phyloP scores from a whole-genome alignment of 2,888 invertebrate genomes.

The Chirona hameri region DNA sequence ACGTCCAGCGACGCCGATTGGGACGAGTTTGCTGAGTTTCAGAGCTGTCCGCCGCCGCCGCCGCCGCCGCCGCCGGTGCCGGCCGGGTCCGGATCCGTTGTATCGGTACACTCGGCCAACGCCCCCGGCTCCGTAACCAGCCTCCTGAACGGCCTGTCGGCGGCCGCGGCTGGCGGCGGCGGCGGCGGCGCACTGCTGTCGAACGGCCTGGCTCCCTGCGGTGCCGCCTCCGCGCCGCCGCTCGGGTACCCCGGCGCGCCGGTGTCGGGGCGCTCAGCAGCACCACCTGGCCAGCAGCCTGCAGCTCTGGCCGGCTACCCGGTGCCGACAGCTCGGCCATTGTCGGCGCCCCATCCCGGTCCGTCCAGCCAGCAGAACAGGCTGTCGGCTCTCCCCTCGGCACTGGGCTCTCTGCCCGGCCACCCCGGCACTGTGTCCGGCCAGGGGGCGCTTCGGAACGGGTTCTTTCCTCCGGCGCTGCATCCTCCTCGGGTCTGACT shows the following conservation, averaged over 20 bases:
- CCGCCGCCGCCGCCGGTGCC: not conserved
- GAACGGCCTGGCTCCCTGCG: not conserved
- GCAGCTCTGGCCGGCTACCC: no score
- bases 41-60: constrained; percentile 5
- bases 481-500: no score
- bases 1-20: not conserved
- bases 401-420: no score
- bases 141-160: not conserved
- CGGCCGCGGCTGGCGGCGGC: not conserved
- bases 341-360: no score
- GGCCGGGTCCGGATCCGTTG: not conserved
- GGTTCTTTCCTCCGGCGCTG: no score
- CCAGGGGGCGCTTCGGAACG: no score
- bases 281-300: no score
- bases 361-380: no score
- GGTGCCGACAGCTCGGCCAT: no score
- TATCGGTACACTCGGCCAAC: not conserved
- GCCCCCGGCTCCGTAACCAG: not conserved
- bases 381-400: no score
- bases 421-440: no score
- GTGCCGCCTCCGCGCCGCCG: not conserved
- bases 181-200: not conserved
- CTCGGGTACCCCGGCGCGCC: not conserved
- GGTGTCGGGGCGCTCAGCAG: not conserved
- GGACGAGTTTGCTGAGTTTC: constrained; percentile 6